These are phyloP conservation scores for Lacerta agilis DNA, from an alignment of 2,797 vertebrate genomes.

Conservation along the genomic window DNA sequence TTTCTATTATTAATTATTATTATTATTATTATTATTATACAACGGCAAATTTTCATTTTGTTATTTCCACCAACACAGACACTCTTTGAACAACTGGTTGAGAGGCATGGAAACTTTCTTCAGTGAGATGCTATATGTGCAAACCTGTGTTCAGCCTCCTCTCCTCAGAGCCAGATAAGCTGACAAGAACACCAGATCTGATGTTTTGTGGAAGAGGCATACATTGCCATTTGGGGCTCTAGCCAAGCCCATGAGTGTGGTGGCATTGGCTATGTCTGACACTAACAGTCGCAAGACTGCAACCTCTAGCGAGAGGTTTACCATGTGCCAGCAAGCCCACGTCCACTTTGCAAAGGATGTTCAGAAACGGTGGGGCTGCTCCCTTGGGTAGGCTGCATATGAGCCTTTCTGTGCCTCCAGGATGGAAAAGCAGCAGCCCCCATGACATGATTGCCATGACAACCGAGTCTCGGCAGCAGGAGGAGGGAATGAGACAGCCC, in stretches of 20 bases:
- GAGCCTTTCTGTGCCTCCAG: conserved; percentile 27
- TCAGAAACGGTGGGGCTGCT: conserved; percentile 13
- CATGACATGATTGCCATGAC: conserved; percentile 54
- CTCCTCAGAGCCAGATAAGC: not conserved
- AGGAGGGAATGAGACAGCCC: not conserved
- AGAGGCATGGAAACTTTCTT: not conserved
- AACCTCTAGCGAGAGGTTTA: not conserved
- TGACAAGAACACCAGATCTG: not conserved
- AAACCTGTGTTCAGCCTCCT: not conserved
- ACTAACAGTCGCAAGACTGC: rapidly evolving
- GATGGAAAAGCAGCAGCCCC: conserved; percentile 59
- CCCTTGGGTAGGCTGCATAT: not conserved
- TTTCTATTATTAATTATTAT: not conserved
- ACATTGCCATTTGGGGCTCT: not conserved
- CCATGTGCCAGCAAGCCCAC: rapidly evolving
- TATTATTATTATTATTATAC: not conserved
- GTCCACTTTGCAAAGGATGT: not conserved
- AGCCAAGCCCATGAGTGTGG: rapidly evolving
- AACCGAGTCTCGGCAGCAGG: conserved; percentile 48
- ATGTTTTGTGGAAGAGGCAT: not conserved
- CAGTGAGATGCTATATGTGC: not conserved
- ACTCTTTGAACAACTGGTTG: not conserved
- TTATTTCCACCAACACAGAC: not conserved
- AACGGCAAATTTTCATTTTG: not conserved
- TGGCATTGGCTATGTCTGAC: rapidly evolving